phyloP scores from a whole-genome alignment of 2,888 invertebrate species.

The Sipha maydis region DNA sequence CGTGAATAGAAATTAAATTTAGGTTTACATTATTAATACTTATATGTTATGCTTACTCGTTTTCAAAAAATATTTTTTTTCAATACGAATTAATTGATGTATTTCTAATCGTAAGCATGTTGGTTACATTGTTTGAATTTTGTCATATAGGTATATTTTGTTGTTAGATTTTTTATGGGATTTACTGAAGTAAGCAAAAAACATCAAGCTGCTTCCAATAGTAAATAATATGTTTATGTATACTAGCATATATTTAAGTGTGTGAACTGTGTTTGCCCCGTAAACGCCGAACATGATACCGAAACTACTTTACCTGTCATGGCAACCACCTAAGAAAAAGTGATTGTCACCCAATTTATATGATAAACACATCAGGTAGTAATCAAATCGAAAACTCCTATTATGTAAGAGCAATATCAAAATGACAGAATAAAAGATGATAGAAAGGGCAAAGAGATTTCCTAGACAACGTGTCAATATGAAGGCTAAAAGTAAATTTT shows the following conservation, averaged over 20 bases:
- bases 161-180: neutral
- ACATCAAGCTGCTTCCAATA: neutral
- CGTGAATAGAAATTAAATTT: too few species aligned
- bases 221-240: neutral
- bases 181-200: neutral
- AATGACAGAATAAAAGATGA: constrained; percentile 46
- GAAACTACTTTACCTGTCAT: constrained; percentile 41
- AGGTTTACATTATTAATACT: too few species aligned
- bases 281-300: constrained; percentile 16
- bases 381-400: constrained; percentile 49
- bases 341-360: constrained; percentile 46
- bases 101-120: too few species aligned
- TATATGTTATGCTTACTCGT: too few species aligned
- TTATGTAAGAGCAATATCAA: neutral
- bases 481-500: neutral
- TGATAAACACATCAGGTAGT: constrained; percentile 42
- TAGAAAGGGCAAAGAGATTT: constrained; percentile 19
- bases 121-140: too few species aligned
- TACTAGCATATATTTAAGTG: neutral
- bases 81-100: too few species aligned
- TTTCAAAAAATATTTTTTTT: too few species aligned
- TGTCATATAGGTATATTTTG: too few species aligned
- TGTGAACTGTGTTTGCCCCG: neutral
- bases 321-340: neutral
- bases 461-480: constrained; percentile 22